Base-by-base conservation (phyloP, 2,888 invertebrate genomes). In the Cerastis leucographa region DNA sequence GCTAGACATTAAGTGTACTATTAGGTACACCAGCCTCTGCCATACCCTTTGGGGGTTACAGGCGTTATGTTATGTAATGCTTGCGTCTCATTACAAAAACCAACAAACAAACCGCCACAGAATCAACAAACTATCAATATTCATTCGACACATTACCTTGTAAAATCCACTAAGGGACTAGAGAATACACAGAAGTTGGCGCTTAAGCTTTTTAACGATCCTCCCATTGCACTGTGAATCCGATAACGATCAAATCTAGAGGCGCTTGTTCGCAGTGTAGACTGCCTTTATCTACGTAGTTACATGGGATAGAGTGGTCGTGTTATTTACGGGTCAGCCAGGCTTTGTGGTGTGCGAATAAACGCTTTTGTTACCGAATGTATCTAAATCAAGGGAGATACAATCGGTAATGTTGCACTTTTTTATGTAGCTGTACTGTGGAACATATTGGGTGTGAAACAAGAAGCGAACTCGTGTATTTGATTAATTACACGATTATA, bases 321-420 rank as follows among this genome's bases (percentile, higher is more conserved):
- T 81, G 91, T 92, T 90, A 94, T 93, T 93, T 93, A 94, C 89
- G 91, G 88, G 87, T 83, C 81, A 71, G 85, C 81, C 81, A 84
- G 87, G 90, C 90, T 90, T 92, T 93, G 93, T 90, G 91, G 92
- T 87, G 87, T 84, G 80, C 89, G 90, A 90, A 91, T 90, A 89
- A 90, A 90, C 89, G 91, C 91, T 88, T 91, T 93, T 93, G 92
- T 93, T 91, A 89, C 87, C 88, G 82, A 84, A 89, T 92, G 91
- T 92, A 91, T 92, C 93, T 94, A 93, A 94, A 94, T 94, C 94
- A 94, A 91, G 87, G 85, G 76, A 90, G 93, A 93, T 92, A 93
- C 90, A 89, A 92, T 93, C 91, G 88, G 87, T 89, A 89, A 89
- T 87, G 87, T 84, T 90, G 88, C 89, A 90, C 86, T 90, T 90